A percentile compares a stretch with the other conserved stretches of the same genome.
Evolutionary conservation across 2,888 invertebrate species (phyloP).

Genomic region (Zaprionus lineosus): DNA sequence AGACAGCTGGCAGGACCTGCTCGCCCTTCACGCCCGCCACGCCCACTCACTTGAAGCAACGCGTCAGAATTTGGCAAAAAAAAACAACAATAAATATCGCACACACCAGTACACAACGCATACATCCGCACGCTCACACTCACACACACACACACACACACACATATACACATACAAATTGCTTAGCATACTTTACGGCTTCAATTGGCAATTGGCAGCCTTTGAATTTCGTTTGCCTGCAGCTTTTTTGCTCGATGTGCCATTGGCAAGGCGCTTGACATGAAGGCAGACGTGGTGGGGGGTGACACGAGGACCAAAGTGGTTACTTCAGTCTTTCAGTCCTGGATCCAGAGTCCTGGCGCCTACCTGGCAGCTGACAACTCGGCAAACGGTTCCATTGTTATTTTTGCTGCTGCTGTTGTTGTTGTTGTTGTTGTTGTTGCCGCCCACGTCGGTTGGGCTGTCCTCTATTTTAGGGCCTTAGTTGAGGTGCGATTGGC

Average conservation of each 20-base stretch:
- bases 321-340: slow-evolving; percentile 30
- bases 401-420: slow-evolving; percentile 18
- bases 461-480: slow-evolving; percentile 5
- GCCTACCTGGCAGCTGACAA: slow-evolving; percentile 78
- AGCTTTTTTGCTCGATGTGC: slow-evolving; percentile 46
- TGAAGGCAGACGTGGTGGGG: not conserved
- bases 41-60: slow-evolving; percentile 3
- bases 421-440: slow-evolving; percentile 20
- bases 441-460: slow-evolving; percentile 4
- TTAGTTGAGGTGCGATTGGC: slow-evolving; percentile 13
- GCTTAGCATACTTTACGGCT: slow-evolving; percentile 78
- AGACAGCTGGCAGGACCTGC: slow-evolving; percentile 21
- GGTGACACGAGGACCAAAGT: not conserved
- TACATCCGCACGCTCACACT: slow-evolving; percentile 11
- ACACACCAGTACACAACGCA: slow-evolving; percentile 17
- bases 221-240: slow-evolving; percentile 64
- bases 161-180: slow-evolving; percentile 58
- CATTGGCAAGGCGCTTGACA: slow-evolving; percentile 49
- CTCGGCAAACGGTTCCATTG: slow-evolving; percentile 61
- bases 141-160: slow-evolving; percentile 15
- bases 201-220: slow-evolving; percentile 78
- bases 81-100: slow-evolving; percentile 71
- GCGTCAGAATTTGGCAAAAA: slow-evolving; percentile 52
- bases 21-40: not conserved
- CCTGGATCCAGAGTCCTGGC: slow-evolving; percentile 39